These are phyloP conservation scores for Carabus problematicus DNA, from an alignment of 2,888 invertebrate species.

Conservation along the genomic window DNA sequence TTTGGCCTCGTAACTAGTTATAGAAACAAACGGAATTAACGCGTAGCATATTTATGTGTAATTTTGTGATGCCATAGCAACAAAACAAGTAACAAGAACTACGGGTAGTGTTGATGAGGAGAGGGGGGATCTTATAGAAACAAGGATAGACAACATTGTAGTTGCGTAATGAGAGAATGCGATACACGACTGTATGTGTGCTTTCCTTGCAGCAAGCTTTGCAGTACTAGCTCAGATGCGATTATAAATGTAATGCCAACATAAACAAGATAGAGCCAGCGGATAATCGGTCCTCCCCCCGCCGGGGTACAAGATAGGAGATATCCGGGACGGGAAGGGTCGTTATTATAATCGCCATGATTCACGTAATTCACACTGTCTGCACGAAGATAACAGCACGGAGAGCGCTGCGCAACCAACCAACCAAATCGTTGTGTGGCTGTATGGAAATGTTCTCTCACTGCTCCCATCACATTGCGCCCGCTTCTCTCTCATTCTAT, in stretches of 20 bases:
- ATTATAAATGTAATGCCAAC: conserved; percentile 52
- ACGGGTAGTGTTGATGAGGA: conserved; percentile 18
- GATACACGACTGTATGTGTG: neutral
- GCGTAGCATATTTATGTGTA: conserved; percentile 52
- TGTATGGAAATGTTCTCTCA: conserved; percentile 4
- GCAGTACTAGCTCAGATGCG: conserved; percentile 48
- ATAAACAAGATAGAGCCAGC: conserved; percentile 43
- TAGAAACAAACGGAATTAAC: conserved; percentile 51
- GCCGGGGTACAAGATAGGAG: conserved; percentile 47
- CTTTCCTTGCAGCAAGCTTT: conserved; percentile 18
- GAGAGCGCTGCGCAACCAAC: neutral
- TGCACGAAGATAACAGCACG: conserved; percentile 44
- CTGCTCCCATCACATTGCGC: neutral
- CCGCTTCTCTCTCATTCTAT: neutral
- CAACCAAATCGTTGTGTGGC: neutral
- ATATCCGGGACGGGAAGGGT: conserved; percentile 57
- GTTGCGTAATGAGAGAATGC: neutral
- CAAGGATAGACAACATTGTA: neutral
- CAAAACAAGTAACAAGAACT: conserved; percentile 35
- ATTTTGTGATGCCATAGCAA: conserved; percentile 47
- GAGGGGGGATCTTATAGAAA: neutral
- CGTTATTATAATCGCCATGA: conserved; percentile 60
- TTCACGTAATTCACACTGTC: conserved; percentile 57
- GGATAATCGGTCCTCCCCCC: conserved; percentile 55
- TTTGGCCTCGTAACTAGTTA: conserved; percentile 36